Base-by-base conservation (phyloP, 2,113 vertebrate species). In the Lamprologus speciosus region DNA sequence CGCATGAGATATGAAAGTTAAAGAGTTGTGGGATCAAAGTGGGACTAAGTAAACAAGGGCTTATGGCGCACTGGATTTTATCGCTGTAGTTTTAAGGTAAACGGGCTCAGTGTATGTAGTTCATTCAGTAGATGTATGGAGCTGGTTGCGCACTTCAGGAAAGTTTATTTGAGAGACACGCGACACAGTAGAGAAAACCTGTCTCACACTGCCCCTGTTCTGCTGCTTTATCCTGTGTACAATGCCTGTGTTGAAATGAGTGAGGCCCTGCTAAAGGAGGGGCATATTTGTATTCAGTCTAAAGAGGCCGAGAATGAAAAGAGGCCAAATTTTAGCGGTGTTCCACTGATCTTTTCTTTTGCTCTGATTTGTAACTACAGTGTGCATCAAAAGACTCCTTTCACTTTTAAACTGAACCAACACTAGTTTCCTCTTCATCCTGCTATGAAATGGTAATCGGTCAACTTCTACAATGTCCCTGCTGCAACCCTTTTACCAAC, bases 261-360 rank as follows among this genome's bases (percentile, higher is more conserved):
- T 17, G 86, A 45, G 85, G 70, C 26, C 11, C 21, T 26, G 45
- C 26, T 78, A 51, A 6, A 78, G 73, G 45, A n/a, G 73, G 73
- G 17, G 73, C 26, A 78, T 78, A 50, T 51, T 80, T 92, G 92
- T 87, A 85, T 91, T 92, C 90, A 84, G 84, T 85, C 54, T 65
- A 73, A 68, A 68, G 60, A 89, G 51, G 75, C 87, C 45, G 33
- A 83, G 17, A 80, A 55, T 93, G 87, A 95, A 96, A 92, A 88
- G 92, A 82, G 80, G 68, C 63, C 82, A 88, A 58, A 94, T 91
- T 91, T 87, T 81, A 88, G 79, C 19, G 37, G 60, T 9, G 68
- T 6, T 55, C 63, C 86, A 93, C 91, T 94, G 91, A 94, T 95
- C 91, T 92, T 92, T 92, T 91, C 85, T 92, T 82, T 68, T 82